Base-by-base conservation (phyloP, 1,140 invertebrate genomes). In the Cherax quadricarinatus region DNA sequence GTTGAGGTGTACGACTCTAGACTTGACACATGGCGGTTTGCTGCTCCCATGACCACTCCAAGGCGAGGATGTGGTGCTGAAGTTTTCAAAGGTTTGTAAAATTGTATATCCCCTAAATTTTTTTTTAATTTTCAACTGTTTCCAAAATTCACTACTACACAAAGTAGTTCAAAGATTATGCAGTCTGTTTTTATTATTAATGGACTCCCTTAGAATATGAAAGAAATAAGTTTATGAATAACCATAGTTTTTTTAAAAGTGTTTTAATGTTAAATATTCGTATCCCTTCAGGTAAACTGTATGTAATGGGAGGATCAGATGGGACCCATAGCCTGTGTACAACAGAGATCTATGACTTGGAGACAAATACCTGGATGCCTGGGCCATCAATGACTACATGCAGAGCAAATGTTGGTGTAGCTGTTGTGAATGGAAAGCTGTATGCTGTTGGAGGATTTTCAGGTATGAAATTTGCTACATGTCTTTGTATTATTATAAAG, bases 371-470 rank as follows among this genome's bases (percentile, higher is more conserved):
- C 51, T 97, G 97, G 97, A 94, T 95, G 60, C 95, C 96, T 30
- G 97, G 97, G n/a, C 97, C 97, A 18, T 96, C 95, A 81, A 96
- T 97, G 95, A 97, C 96, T 4, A 96, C 96, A 57, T 96, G 96
- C 70, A 95, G 97, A 49, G 97, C 97, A 41, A 97, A 97, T 94
- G 96, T 97, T 62, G 96, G 96, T n/a, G 96, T 97, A 48, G 96
- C 96, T 14, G 97, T 97, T 84, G 96, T 97, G 80, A 96, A 96
- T 57, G 96, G 96, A 93, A 95, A 96, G 93, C 95, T 98, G n/a
- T 98, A 97, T 95, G 97, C 97, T 49, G 97, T 97, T 73, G 97
- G 97, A 24, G 97, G 97, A 86, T 98, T 97, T 95, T 97, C 97
- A 94, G 97, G 97, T 95, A 95, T 66, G 87, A 7, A 66, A 66